Percentiles rank a stretch among this genome's conserved stretches.
These are phyloP conservation scores for Mobula hypostoma DNA, from an alignment of 2,113 vertebrate genomes.

Conservation along the genomic window DNA sequence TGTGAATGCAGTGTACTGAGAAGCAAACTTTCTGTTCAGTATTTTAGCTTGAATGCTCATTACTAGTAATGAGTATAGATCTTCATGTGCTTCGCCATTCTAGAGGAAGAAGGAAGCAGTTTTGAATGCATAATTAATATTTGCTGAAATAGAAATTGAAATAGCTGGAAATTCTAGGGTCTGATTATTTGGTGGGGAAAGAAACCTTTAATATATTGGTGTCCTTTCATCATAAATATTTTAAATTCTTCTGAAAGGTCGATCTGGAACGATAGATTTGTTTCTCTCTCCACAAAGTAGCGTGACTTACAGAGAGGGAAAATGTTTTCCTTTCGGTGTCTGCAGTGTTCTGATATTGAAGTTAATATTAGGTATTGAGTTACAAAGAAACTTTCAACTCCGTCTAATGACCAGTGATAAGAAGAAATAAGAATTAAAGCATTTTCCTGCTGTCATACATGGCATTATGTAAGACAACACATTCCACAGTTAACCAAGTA, in stretches of 20 bases:
- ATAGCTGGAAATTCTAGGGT: too few species aligned
- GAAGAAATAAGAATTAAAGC: not conserved
- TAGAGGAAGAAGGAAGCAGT: not conserved
- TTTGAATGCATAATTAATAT: not conserved
- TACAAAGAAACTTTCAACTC: not conserved
- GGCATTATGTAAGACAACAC: not conserved
- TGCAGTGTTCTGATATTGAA: too few species aligned
- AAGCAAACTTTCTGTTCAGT: not conserved
- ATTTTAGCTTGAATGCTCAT: not conserved
- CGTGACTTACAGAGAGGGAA: too few species aligned
- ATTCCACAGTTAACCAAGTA: not conserved
- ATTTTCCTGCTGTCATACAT: not conserved
- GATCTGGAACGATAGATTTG: too few species aligned
- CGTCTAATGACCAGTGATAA: not conserved
- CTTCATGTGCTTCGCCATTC: not conserved
- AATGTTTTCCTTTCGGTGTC: too few species aligned
- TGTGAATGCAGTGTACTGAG: not conserved
- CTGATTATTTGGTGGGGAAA: too few species aligned
- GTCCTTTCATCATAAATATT: too few species aligned
- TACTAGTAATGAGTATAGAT: too few species aligned
- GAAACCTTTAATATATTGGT: too few species aligned
- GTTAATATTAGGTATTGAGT: too few species aligned
- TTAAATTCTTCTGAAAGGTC: too few species aligned
- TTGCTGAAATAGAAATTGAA: not conserved
- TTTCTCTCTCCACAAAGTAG: too few species aligned